Evolutionary conservation across 2,113 vertebrate genomes (phyloP), one percentile per base, ranked within the genome.

Genomic region (Hipposideros armiger): DNA sequence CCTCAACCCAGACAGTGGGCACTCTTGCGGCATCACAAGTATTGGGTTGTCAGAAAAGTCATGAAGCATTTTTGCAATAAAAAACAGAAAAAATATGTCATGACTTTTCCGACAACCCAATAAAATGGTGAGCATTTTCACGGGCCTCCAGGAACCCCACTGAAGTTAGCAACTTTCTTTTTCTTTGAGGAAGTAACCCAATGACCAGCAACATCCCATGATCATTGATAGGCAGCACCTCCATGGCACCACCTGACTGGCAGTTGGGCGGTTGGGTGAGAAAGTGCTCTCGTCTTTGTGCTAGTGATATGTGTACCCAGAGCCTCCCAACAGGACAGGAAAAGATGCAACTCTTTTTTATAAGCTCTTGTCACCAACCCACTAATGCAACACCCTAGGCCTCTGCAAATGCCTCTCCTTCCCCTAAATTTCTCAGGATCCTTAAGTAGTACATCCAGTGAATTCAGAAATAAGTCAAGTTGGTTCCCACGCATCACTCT

Each of bases 181-280:
- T n/a, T 73, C 84, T 87, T 62, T 82, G 36, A 26, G 11, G 24
- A 72, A 54, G 36, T 47, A 85, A 77, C 32, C 20, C 10, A 24
- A 16, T 36, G 30, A 40, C 8, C 5, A 30, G 77, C n/a, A 58
- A 58, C 4, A 30, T 15, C 15, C 76, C 30, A 13, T 1, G 20
- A 45, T 1, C 26, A 32, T n/a, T 4, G 7, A 0, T 26, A 7
- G 1, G 22, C 26, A 74, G 26, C 26, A 69, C 24, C 30, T 87
- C 72, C 2, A 22, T 0, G 24, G 16, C 58, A 40, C 11, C 28
- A 32, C 20, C 0, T 15, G n/a, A 30, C 56, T 2, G 32, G 36
- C 3, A 24, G 60, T 32, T 70, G 40, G 52, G 24, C 28, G 20
- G 24, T 0, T 20, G 52, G 42, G 17, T 81, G 47, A 93, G 58